phyloP scores from a whole-genome alignment of 2,888 invertebrate genomes.

The Dicranocentrus wangi region DNA sequence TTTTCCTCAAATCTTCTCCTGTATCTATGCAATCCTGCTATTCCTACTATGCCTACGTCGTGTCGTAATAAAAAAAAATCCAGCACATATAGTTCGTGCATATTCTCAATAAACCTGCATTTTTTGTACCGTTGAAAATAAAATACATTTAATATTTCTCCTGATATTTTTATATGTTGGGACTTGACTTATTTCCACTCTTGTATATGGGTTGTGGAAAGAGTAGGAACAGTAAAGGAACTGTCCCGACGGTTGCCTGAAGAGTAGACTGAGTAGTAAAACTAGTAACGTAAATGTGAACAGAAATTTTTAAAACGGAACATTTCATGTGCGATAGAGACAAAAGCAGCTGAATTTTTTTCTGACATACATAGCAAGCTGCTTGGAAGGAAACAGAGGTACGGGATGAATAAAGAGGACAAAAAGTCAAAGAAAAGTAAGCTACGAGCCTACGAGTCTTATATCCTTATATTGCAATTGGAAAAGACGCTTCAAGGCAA shows the following conservation, averaged over 20 bases:
- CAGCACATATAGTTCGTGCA: background rate
- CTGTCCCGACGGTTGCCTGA: too few species aligned
- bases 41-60: background rate
- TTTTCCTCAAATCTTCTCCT: background rate
- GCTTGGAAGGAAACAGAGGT: too few species aligned
- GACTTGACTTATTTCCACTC: too few species aligned
- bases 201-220: too few species aligned
- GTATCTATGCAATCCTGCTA: background rate
- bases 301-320: too few species aligned
- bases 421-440: slow-evolving; percentile 23
- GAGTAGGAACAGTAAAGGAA: too few species aligned
- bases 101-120: background rate
- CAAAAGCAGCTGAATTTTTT: too few species aligned
- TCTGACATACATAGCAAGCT: too few species aligned
- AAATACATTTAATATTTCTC: background rate
- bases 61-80: background rate
- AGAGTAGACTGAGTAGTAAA: too few species aligned
- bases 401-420: background rate
- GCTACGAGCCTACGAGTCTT: background rate
- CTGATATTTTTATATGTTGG: too few species aligned
- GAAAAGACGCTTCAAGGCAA: slow-evolving; percentile 1
- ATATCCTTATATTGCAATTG: background rate
- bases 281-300: too few species aligned
- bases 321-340: background rate
- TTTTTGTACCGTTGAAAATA: background rate